Evolutionary conservation across 2,888 invertebrate species (phyloP).

Genomic region (Idaea dimidiata): DNA sequence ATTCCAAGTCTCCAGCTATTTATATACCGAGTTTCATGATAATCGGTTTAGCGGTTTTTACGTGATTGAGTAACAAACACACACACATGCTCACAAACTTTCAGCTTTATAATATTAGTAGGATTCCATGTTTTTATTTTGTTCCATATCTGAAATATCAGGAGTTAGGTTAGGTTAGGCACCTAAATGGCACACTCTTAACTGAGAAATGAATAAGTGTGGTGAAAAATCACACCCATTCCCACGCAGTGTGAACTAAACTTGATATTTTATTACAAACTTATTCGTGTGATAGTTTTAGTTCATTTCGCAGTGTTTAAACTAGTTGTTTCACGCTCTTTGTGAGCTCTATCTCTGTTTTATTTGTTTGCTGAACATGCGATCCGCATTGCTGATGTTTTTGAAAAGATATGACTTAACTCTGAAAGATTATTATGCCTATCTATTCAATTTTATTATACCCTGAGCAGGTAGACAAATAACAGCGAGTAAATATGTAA

Average conservation of each 20-base stretch:
- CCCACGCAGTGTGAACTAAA: slow-evolving; percentile 6
- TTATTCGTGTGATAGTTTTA: not conserved
- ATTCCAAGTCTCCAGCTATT: too few relatives aligned
- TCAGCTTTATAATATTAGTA: too few relatives aligned
- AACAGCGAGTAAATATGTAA: slow-evolving; percentile 1
- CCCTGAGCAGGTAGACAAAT: not conserved
- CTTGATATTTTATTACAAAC: slow-evolving; percentile 4
- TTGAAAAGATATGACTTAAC: not conserved
- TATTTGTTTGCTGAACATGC: not conserved
- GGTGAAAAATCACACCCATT: slow-evolving; percentile 17
- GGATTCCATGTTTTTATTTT: too few relatives aligned
- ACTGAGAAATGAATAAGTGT: not conserved
- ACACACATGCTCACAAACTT: too few relatives aligned
- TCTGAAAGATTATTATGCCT: not conserved
- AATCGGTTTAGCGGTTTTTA: too few relatives aligned
- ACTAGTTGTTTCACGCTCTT: not conserved
- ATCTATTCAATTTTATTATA: not conserved
- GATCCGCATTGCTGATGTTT: not conserved
- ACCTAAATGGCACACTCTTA: not conserved
- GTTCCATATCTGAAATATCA: too few relatives aligned
- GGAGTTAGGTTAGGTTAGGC: too few relatives aligned
- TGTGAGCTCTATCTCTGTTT: not conserved
- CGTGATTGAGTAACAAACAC: too few relatives aligned
- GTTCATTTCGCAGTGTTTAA: not conserved
- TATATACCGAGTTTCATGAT: too few relatives aligned